Conservation (phyloP, 2,797 vertebrate genomes). For the Sebastes oblongus region DNA sequence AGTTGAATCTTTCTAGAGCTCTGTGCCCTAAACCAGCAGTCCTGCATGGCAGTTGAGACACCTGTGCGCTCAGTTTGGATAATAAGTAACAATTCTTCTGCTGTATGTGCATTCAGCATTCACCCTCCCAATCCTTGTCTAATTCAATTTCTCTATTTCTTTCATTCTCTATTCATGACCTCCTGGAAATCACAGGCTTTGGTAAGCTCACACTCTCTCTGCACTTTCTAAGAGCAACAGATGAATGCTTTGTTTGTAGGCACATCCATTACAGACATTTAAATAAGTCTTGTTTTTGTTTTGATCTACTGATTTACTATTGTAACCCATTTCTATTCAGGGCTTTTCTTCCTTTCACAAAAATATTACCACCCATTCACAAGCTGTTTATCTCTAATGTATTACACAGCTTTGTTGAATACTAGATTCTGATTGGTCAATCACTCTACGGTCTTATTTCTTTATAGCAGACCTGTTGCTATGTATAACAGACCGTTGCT, state of each 20-base stretch:
- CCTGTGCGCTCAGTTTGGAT: conserved; percentile 69
- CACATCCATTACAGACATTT: background rate
- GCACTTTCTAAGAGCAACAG: background rate
- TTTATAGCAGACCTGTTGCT: no score
- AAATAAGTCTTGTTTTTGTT: background rate
- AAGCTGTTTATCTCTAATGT: background rate
- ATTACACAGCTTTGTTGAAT: no score
- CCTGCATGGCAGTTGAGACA: conserved; percentile 82
- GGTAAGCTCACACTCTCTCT: conserved; percentile 69
- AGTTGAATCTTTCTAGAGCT: conserved; percentile 66
- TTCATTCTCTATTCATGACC: conserved; percentile 66
- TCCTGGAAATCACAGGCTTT: conserved; percentile 88
- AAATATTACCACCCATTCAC: background rate
- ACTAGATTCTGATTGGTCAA: no score
- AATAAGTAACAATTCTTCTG: conserved; percentile 48
- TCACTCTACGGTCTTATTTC: no score
- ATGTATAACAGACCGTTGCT: no score
- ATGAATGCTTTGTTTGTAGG: background rate
- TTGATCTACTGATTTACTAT: background rate
- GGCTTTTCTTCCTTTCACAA: background rate
- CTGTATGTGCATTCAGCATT: conserved; percentile 61
- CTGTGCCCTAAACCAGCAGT: conserved; percentile 67
- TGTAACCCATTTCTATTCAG: background rate
- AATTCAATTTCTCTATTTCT: conserved; percentile 66
- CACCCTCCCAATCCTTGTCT: conserved; percentile 42